These are phyloP conservation scores for Craseonycteris thonglongyai DNA, from an alignment of 2,113 vertebrate genomes.

Conservation along the genomic window DNA sequence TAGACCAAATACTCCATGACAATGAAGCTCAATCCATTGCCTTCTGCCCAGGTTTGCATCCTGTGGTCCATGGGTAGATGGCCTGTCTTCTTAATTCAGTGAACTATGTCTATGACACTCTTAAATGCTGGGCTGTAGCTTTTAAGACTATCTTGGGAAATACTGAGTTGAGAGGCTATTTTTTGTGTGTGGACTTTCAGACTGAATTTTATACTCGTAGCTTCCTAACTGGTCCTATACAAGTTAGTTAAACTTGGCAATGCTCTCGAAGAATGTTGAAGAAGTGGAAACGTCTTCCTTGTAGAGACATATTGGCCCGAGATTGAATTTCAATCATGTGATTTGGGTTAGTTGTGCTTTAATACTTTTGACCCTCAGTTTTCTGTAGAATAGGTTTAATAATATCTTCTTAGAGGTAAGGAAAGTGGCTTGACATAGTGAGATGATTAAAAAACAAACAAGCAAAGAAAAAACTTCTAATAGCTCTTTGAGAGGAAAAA, in stretches of 20 bases:
- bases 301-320: background rate
- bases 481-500: background rate
- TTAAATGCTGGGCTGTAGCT: background rate
- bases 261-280: background rate
- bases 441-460: background rate
- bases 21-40: background rate
- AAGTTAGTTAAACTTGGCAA: background rate
- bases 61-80: background rate
- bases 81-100: background rate
- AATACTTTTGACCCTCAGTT: background rate
- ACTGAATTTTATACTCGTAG: background rate
- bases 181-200: constrained; percentile 3
- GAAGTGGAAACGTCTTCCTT: background rate
- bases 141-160: constrained; percentile 17
- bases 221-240: background rate
- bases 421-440: background rate
- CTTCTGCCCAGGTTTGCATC: background rate
- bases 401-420: background rate
- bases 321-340: background rate
- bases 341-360: background rate
- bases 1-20: background rate
- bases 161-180: background rate
- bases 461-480: background rate
- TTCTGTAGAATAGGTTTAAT: background rate
- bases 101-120: background rate